phyloP scores from a whole-genome alignment of 2,888 invertebrate species.

The Caenorhabditis wallacei region DNA sequence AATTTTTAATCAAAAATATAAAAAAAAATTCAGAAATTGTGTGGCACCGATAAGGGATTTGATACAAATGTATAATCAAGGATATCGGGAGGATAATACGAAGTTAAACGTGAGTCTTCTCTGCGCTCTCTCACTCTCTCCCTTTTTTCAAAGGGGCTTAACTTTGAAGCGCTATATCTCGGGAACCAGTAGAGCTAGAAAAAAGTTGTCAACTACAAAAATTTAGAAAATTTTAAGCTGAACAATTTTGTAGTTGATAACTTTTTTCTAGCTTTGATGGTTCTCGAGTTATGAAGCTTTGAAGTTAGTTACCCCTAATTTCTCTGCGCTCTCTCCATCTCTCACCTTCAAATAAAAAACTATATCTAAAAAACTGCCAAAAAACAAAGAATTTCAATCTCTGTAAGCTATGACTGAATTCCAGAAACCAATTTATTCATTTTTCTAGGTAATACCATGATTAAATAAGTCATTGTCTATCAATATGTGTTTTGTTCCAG shows the following conservation, averaged over 20 bases:
- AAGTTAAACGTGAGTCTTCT: constrained; percentile 42
- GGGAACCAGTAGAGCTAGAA: neutral
- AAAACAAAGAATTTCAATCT: no score
- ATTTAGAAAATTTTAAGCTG: neutral
- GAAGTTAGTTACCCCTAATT: no score
- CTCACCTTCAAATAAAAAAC: no score
- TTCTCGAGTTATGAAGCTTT: neutral
- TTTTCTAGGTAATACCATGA: no score
- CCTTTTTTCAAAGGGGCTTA: neutral
- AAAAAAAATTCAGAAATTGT: constrained; percentile 48
- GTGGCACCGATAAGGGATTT: constrained; percentile 55
- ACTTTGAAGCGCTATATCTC: neutral
- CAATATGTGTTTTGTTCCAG: no score
- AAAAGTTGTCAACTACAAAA: neutral
- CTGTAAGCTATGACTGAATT: no score
- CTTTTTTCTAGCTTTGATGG: neutral
- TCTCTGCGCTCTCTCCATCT: no score
- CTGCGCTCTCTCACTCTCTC: neutral
- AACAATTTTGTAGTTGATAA: neutral
- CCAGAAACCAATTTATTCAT: no score
- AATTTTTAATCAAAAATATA: no score
- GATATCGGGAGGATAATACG: constrained; percentile 47
- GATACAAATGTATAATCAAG: constrained; percentile 56
- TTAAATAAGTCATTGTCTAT: no score
- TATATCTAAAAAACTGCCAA: no score